Evolutionary conservation across 2,113 vertebrate species (phyloP).

Genomic region (Odobenus rosmarus): DNA sequence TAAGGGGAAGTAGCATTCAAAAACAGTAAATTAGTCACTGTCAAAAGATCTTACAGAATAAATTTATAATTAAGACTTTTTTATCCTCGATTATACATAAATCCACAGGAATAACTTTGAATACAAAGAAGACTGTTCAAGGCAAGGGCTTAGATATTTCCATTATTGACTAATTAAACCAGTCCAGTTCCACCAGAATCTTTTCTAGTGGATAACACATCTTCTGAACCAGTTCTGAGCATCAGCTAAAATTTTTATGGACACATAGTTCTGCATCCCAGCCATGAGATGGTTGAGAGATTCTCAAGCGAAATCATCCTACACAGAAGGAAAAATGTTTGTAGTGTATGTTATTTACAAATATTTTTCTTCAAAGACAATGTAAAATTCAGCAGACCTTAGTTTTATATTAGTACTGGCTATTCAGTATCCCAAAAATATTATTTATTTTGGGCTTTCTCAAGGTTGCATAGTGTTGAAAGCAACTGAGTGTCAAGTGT

Average conservation of each 20-base stretch:
- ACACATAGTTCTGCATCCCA: background rate
- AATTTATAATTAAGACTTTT: background rate
- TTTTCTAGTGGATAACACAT: background rate
- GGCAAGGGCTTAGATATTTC: background rate
- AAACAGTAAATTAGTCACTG: background rate
- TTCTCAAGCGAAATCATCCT: background rate
- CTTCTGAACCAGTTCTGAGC: background rate
- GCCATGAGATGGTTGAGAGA: background rate
- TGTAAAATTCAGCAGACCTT: background rate
- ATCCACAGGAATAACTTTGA: background rate
- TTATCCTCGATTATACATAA: background rate
- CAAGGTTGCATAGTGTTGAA: background rate
- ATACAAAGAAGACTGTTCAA: background rate
- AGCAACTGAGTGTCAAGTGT: background rate
- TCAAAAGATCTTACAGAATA: background rate
- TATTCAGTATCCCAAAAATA: background rate
- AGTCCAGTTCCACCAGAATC: background rate
- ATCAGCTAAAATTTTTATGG: background rate
- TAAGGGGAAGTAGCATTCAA: background rate
- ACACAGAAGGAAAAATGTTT: background rate
- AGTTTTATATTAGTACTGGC: background rate
- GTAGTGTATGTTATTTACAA: background rate
- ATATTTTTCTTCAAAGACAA: background rate
- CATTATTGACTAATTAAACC: background rate
- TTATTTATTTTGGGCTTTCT: constrained; percentile 6